Conservation (phyloP, 2,888 invertebrate genomes). For the Eupsilia transversa region DNA sequence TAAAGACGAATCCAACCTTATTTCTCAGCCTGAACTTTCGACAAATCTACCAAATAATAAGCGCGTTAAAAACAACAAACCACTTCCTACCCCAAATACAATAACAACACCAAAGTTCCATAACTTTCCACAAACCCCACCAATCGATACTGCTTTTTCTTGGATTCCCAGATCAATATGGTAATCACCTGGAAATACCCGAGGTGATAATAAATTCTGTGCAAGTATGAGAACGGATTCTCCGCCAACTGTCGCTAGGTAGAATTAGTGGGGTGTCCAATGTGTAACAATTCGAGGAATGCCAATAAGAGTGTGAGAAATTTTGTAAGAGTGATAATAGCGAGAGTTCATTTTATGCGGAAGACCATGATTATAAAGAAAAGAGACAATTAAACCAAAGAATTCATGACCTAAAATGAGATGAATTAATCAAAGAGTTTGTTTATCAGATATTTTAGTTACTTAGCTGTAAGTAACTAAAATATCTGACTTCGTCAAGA, state of each 20-base stretch:
- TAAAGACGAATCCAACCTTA: too few species aligned
- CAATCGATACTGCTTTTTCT: slow-evolving; percentile 34
- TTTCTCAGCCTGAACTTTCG: too few species aligned
- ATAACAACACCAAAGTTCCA: not conserved
- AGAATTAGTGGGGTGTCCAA: slow-evolving; percentile 49
- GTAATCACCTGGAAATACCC: slow-evolving; percentile 60
- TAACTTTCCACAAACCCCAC: not conserved
- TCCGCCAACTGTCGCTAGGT: slow-evolving; percentile 38
- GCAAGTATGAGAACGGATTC: slow-evolving; percentile 41
- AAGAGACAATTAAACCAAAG: not conserved
- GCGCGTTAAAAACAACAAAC: not conserved
- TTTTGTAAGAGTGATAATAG: not conserved
- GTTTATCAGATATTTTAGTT: not conserved
- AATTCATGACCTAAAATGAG: not conserved
- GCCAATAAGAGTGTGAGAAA: slow-evolving; percentile 28
- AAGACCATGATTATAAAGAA: not conserved
- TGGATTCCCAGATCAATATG: slow-evolving; percentile 57
- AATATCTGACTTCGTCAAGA: not conserved
- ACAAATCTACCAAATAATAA: too few species aligned
- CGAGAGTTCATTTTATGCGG: not conserved
- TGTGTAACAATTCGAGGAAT: slow-evolving; percentile 25
- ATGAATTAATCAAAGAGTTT: not conserved
- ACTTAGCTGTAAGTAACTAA: too few species aligned
- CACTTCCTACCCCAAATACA: not conserved
- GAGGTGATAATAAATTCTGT: slow-evolving; percentile 58